These are phyloP conservation scores for Hippasteria phrygiana DNA, from an alignment of 53 echinoderm and acorn worm genomes.

Conservation along the genomic window DNA sequence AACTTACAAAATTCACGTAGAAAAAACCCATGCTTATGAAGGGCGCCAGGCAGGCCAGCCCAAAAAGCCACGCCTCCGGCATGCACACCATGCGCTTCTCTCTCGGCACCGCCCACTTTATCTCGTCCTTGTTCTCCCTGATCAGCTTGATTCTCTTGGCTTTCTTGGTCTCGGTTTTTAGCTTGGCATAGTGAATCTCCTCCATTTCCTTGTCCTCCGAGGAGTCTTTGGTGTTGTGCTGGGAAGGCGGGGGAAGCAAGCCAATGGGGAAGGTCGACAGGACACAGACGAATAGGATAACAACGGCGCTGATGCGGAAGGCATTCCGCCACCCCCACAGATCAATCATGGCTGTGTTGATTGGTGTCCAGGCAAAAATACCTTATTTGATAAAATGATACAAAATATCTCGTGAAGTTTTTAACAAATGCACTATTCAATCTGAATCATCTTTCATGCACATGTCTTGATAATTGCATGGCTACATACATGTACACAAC, in stretches of 20 bases:
- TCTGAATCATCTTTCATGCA: too few species aligned
- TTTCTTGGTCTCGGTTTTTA: neutral
- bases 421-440: too few species aligned
- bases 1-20: conserved; percentile 75
- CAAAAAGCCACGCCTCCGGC: conserved; percentile 56
- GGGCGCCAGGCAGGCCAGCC: conserved; percentile 5
- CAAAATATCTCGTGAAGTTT: neutral
- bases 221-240: neutral
- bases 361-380: conserved; percentile 33
- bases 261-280: conserved; percentile 20
- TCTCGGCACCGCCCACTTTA: neutral
- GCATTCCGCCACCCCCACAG: conserved; percentile 64
- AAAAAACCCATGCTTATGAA: conserved; percentile 61
- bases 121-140: conserved; percentile 1
- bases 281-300: conserved; percentile 61
- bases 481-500: too few species aligned
- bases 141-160: too few species aligned
- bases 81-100: conserved; percentile 35
- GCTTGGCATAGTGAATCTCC: neutral
- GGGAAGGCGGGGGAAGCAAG: neutral
- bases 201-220: neutral
- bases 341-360: conserved; percentile 6
- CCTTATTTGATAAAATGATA: neutral
- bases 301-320: conserved; percentile 52
- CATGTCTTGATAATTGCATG: neutral